Base-by-base conservation (phyloP, 2,888 invertebrate genomes). In the Pharmacophagus antenor region DNA sequence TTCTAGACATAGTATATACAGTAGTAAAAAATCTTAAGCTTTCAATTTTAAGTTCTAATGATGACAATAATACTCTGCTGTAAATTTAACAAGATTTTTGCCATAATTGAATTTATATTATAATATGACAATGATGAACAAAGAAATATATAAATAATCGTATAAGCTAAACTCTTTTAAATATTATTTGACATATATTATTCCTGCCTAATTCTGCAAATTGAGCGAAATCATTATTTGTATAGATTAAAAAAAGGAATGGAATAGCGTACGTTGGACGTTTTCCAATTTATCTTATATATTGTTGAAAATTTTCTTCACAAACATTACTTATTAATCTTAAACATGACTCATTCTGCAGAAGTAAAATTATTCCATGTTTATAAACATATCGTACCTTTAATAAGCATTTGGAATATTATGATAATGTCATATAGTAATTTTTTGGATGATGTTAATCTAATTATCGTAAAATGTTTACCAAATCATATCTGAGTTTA, bases 221-320 rank as follows among this genome's bases (percentile, higher is more conserved):
- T 37, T n/a, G 5, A 15, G n/a, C 15, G n/a, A 37, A 37, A 37
- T 37, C n/a, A 37, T 15, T n/a, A 37, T 37, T 37, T 15, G 42
- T 20, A 44, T 8, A 44, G 42, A 18, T 44, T 44, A n/a, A 8
- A 18, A 18, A 6, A 37, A 37, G 3, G 42, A 10, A 17, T 17
- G 42, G 20, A 42, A 44, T 18, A 44, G 2, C 5, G 6, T 41
- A 47, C 27, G 12, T 58, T 58, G 51, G 57, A 58, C 8, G 10
- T 15, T 18, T 18, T 58, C 57, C 57, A 46, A 31, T 51, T 58
- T 44, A n/a, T 25, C 7, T 44, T 44, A 31, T 15, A 48, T n/a
- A n/a, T 22, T 0, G 47, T 21, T n/a, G 15, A n/a, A 54, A 18
- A 31, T 58, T 51, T 51, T 42, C 21, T 50, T 44, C 21, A 18